Conservation (phyloP, 1,140 invertebrate genomes). For the Halictus rubicundus region DNA sequence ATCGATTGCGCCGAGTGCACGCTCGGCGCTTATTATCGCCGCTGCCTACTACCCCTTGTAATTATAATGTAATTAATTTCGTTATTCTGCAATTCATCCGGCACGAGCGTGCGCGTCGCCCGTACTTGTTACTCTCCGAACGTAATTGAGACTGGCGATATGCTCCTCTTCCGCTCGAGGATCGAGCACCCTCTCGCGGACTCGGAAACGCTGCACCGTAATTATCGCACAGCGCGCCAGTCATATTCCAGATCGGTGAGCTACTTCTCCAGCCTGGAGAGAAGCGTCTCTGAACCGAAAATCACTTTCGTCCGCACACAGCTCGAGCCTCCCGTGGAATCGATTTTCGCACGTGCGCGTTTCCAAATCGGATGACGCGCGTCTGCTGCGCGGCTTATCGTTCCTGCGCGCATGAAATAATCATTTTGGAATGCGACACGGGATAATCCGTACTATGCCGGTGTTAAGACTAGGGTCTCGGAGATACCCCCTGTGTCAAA, state of each 20-base stretch:
- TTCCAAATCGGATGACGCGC: too few species aligned
- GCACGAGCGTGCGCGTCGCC: neutral
- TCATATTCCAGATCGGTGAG: neutral
- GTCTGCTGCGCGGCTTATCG: too few species aligned
- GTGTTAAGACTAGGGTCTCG: too few species aligned
- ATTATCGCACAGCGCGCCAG: constrained; percentile 7
- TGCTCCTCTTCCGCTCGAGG: neutral
- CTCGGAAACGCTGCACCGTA: neutral
- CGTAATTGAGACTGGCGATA: constrained; percentile 22
- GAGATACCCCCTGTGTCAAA: too few species aligned
- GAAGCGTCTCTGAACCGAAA: neutral
- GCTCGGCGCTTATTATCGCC: neutral
- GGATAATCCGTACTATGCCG: too few species aligned
- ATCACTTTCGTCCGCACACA: too few species aligned
- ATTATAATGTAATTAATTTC: constrained; percentile 36
- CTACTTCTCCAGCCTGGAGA: neutral
- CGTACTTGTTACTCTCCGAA: constrained; percentile 5
- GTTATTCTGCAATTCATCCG: neutral
- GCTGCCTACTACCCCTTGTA: neutral
- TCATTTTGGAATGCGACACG: too few species aligned
- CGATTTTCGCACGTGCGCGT: too few species aligned
- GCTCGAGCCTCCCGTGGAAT: too few species aligned
- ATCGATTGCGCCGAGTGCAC: neutral
- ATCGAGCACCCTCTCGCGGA: neutral
- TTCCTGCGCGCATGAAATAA: too few species aligned